Conservation (phyloP, 2,888 invertebrate species). For the Campopleginae sp. region DNA sequence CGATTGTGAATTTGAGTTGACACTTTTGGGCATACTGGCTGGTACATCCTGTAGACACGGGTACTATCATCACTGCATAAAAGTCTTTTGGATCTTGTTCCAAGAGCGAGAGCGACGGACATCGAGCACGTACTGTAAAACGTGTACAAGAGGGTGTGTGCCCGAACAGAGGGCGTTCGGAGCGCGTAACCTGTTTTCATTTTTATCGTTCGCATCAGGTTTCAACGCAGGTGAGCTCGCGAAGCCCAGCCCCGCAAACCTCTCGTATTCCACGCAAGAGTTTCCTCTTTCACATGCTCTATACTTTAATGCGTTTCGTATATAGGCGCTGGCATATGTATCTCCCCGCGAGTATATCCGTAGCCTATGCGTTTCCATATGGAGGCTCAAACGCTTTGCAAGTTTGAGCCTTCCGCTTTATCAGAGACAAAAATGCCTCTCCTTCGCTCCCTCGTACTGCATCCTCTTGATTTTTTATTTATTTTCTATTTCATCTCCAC, state of each 20-base stretch:
- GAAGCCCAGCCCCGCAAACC: constrained; percentile 73
- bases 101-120: constrained; percentile 21
- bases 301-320: constrained; percentile 17
- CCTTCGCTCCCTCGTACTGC: background rate
- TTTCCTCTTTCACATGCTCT: constrained; percentile 64
- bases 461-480: background rate
- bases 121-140: constrained; percentile 1
- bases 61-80: constrained; percentile 12
- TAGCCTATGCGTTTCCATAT: constrained; percentile 7
- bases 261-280: constrained; percentile 64
- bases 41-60: background rate
- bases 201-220: constrained; percentile 82
- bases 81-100: constrained; percentile 19
- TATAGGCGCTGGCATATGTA: constrained; percentile 21
- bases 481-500: background rate
- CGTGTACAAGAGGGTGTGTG: constrained; percentile 58
- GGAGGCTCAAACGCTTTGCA: background rate
- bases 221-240: constrained; percentile 81
- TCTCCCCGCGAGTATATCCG: constrained; percentile 15
- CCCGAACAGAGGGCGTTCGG: constrained; percentile 49
- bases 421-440: background rate
- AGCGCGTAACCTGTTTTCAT: constrained; percentile 82
- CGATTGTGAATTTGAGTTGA: background rate
- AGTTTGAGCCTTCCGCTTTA: constrained; percentile 34
- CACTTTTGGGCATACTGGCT: background rate